Conservation (phyloP, 1,140 invertebrate genomes). For the Nasonia vitripennis region DNA sequence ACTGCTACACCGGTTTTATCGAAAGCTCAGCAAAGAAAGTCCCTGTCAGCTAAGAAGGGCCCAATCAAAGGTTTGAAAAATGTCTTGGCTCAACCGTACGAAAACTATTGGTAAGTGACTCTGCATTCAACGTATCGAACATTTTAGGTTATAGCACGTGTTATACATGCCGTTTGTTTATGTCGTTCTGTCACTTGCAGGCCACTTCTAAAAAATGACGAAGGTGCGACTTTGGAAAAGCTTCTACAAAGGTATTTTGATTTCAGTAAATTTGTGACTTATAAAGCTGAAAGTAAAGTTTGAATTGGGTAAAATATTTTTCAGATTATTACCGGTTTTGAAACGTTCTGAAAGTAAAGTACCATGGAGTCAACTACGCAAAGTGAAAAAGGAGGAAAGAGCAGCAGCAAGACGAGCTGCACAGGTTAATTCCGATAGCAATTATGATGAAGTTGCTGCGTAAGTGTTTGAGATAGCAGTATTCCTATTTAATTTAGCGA, state of each 20-base stretch:
- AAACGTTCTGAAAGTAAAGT: conserved; percentile 55
- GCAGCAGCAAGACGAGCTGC: conserved; percentile 53
- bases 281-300: background rate
- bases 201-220: conserved; percentile 60
- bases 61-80: conserved; percentile 62
- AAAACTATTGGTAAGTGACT: conserved; percentile 61
- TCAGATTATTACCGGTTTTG: conserved; percentile 57
- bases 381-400: conserved; percentile 65
- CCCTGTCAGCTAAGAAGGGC: conserved; percentile 62
- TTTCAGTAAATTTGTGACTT: conserved; percentile 28
- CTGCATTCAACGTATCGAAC: background rate
- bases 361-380: conserved; percentile 62
- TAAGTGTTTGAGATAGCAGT: background rate
- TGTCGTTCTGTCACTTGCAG: conserved; percentile 53
- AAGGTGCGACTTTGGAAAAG: conserved; percentile 52
- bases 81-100: conserved; percentile 62
- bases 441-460: background rate
- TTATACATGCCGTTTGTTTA: conserved; percentile 3
- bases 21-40: conserved; percentile 61
- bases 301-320: conserved; percentile 41
- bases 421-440: conserved; percentile 4
- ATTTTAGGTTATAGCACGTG: conserved; percentile 26
- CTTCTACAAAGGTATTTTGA: conserved; percentile 62
- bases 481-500: conserved; percentile 6
- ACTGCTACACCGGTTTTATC: conserved; percentile 56